phyloP scores from a whole-genome alignment of 2,888 invertebrate genomes.

The Drosophila meridionalis region DNA sequence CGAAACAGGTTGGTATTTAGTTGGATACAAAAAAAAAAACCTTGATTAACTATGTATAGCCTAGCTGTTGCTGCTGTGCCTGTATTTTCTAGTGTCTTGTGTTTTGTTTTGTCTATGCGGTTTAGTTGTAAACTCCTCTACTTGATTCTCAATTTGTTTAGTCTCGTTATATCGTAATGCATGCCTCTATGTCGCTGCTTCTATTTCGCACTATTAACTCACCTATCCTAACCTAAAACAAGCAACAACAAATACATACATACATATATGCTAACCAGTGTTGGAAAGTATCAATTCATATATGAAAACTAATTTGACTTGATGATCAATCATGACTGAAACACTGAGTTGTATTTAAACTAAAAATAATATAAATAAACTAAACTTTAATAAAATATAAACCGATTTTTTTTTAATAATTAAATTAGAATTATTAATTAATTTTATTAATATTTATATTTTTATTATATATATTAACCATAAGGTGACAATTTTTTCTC shows the following conservation, averaged over 20 bases:
- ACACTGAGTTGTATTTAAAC: not conserved
- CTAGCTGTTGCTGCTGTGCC: constrained; percentile 44
- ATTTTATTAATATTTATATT: not conserved
- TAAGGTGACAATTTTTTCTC: too few species aligned
- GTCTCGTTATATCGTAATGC: constrained; percentile 52
- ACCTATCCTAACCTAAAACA: constrained; percentile 45
- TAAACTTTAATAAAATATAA: not conserved
- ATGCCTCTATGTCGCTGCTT: constrained; percentile 57
- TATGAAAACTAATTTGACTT: constrained; percentile 1
- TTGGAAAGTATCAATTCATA: constrained; percentile 14
- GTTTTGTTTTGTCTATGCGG: constrained; percentile 65
- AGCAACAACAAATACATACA: not conserved
- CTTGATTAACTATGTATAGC: constrained; percentile 11
- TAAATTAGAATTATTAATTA: too few species aligned
- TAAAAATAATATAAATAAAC: not conserved
- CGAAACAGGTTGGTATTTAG: constrained; percentile 77
- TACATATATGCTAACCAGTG: constrained; percentile 17
- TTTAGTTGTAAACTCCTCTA: constrained; percentile 73
- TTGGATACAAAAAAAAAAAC: constrained; percentile 7
- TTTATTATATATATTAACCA: not conserved
- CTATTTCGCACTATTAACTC: constrained; percentile 53
- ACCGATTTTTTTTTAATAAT: not conserved
- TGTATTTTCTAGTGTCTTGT: constrained; percentile 53
- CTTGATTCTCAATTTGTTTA: constrained; percentile 57
- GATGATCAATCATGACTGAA: constrained; percentile 25